Percentiles rank a stretch among this genome's conserved stretches.
These are phyloP conservation scores for Sitta europaea DNA, from an alignment of 2,113 vertebrate genomes.

Conservation along the genomic window DNA sequence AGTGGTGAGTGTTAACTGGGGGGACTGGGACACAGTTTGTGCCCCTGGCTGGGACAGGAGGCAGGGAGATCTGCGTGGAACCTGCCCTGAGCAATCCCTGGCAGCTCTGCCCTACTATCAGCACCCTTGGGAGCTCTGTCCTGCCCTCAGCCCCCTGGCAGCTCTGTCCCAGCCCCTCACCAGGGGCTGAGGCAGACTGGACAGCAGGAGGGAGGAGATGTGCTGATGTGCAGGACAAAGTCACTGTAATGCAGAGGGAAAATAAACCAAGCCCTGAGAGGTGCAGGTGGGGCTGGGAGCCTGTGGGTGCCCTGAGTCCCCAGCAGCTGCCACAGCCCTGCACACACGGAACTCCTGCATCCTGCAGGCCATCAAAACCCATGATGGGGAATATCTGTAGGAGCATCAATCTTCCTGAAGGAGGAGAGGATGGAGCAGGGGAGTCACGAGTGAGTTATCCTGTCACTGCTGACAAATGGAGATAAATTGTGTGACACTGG, in stretches of 20 bases:
- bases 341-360: not conserved
- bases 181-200: not conserved
- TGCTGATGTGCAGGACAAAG: not conserved
- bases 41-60: not conserved
- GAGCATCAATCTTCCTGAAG: constrained; percentile 59
- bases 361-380: not conserved
- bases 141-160: not conserved
- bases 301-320: accelerated
- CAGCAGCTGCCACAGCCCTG: not conserved
- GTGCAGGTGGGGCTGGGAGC: not conserved
- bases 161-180: not conserved
- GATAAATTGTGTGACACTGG: constrained; percentile 21
- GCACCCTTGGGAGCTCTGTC: not conserved
- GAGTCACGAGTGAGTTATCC: constrained; percentile 56
- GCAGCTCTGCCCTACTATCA: not conserved
- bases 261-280: not conserved
- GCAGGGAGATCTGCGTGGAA: not conserved
- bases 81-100: not conserved
- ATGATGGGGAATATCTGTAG: not conserved
- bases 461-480: constrained; percentile 60
- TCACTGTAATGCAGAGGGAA: not conserved
- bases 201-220: accelerated
- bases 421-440: constrained; percentile 6
- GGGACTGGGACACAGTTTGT: not conserved
- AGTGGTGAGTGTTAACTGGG: accelerated